These are phyloP conservation scores for Brachyhypopomus occidentalis DNA, from an alignment of 2,113 vertebrate genomes.

Conservation along the genomic window DNA sequence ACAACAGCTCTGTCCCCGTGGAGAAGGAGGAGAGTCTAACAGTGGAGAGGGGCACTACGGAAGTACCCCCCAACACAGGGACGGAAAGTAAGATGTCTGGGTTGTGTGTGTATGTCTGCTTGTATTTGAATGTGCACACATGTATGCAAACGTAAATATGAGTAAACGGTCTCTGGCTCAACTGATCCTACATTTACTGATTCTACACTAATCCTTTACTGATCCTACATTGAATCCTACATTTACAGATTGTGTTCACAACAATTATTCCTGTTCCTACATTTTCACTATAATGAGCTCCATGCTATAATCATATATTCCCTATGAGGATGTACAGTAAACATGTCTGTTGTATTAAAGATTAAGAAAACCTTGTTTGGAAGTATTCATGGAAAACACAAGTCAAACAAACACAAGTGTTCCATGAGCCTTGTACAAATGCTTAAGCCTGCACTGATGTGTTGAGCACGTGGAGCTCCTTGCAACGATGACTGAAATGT, in stretches of 20 bases:
- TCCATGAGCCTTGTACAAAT: neutral
- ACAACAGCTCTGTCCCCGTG: conserved; percentile 65
- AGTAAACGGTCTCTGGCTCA: neutral
- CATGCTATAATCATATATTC: neutral
- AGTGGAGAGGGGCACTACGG: conserved; percentile 58
- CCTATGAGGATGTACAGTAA: neutral
- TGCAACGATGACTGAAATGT: neutral
- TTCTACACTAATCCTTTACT: neutral
- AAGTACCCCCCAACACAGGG: conserved; percentile 35
- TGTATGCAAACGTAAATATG: neutral
- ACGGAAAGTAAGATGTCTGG: conserved; percentile 61
- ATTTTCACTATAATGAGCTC: conserved; percentile 15
- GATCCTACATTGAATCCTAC: neutral
- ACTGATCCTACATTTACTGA: neutral
- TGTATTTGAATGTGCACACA: conserved; percentile 4
- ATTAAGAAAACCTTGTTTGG: conserved; percentile 25
- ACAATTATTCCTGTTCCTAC: neutral
- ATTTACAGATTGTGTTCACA: neutral
- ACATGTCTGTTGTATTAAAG: conserved; percentile 3
- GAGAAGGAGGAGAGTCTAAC: conserved; percentile 64
- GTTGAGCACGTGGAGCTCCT: neutral
- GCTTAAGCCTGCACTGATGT: neutral
- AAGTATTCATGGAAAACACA: neutral
- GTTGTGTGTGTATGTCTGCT: conserved; percentile 14
- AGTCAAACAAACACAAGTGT: neutral